Base-by-base conservation (phyloP, 2,888 invertebrate species). In the Platypus cylindrus region DNA sequence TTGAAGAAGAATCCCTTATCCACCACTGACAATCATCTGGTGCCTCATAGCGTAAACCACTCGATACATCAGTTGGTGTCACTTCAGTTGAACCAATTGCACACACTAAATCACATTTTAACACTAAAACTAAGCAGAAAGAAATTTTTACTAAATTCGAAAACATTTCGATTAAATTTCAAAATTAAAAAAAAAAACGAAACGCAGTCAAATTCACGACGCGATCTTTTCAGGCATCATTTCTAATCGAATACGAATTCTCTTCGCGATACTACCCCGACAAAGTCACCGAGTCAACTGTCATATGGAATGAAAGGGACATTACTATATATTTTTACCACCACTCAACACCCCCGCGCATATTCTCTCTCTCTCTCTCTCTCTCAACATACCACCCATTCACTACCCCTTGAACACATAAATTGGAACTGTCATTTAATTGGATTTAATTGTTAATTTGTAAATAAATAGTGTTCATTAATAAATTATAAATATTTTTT, bases 11-110 rank as follows among this genome's bases (percentile, higher is more conserved):
- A 53, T 69, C 76, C 46, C 71, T 63, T 24, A 77, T 57, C 73
- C 75, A 75, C 80, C 81, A 80, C 55, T 80, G 78, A 54, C 87
- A 89, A 59, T 86, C 83, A 56, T 85, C 85, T 37, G 86, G 86
- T 44, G 84, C 81, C 62, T 85, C 85, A 62, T 85, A 83, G 49
- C 65, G 61, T 30, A 71, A 56, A 23, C 64, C 59, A 18, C 62
- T 58, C 37, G 60, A 59, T 44, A 58, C 53, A 46, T 60, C 60
- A 9, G 53, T 54, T n/a, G 41, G 37, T 3, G 38, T 17, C 13
- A 36, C 23, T 18, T 41, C 41, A 13, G 32, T 39, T 14, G 18
- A 28, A 30, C 29, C 23, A 31, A n/a, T n/a, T n/a, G n/a, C n/a
- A n/a, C n/a, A n/a, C n/a, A n/a, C n/a, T n/a, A n/a, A n/a, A n/a